These are phyloP conservation scores for Chlorodrepanis virens DNA, from an alignment of 2,113 vertebrate species.

Conservation along the genomic window DNA sequence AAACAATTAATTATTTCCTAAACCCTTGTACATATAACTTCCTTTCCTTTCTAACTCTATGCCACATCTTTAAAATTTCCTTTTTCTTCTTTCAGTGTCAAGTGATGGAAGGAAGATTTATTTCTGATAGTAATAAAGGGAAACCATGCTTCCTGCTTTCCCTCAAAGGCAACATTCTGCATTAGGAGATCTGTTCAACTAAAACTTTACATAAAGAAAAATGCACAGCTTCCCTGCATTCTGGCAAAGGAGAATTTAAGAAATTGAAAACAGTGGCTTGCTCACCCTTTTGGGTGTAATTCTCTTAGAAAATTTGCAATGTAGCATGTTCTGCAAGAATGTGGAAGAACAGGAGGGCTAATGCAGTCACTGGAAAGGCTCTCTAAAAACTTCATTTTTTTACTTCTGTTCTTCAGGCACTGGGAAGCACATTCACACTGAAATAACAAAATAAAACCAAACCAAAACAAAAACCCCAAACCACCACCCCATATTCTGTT, in stretches of 20 bases:
- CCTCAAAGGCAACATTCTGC: neutral
- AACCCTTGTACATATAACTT: neutral
- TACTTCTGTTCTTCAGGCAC: neutral
- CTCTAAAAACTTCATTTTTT: neutral
- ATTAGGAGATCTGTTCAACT: neutral
- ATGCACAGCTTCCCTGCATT: neutral
- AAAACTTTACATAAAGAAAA: neutral
- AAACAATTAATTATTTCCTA: neutral
- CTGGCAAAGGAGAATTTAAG: neutral
- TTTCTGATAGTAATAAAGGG: neutral
- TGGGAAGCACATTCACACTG: neutral
- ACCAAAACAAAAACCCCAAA: neutral
- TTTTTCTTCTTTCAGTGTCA: neutral
- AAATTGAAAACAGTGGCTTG: neutral
- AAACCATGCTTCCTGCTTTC: neutral
- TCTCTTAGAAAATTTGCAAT: neutral
- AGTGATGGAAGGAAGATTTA: neutral
- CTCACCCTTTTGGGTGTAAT: neutral
- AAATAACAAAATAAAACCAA: neutral
- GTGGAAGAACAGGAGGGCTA: neutral
- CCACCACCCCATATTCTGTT: neutral
- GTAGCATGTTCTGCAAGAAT: neutral
- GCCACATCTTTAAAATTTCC: neutral
- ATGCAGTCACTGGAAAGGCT: neutral
- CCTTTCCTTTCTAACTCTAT: neutral